Evolutionary conservation across 1,140 invertebrate genomes (phyloP).

Genomic region (Drosophila murphyi): DNA sequence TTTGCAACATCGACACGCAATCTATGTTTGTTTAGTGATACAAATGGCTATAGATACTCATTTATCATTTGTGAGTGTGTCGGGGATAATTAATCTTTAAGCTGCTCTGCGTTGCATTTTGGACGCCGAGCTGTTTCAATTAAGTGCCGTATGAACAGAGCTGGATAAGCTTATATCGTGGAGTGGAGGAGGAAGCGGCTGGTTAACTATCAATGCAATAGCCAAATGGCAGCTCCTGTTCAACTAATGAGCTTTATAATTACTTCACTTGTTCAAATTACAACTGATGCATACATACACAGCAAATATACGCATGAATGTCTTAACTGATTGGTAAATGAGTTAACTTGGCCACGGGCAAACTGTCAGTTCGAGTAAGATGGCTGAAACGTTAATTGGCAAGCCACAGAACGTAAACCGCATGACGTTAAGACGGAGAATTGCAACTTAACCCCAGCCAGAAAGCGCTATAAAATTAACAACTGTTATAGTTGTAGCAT

Average conservation of each 20-base stretch:
- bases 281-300: background rate
- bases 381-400: slow-evolving; percentile 4
- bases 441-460: background rate
- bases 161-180: background rate
- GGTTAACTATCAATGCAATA: background rate
- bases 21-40: background rate
- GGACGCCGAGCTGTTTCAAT: slow-evolving; percentile 54
- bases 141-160: slow-evolving; percentile 9
- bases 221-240: background rate
- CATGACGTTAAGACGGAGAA: background rate
- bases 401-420: background rate
- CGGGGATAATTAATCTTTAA: slow-evolving; percentile 68
- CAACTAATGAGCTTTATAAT: slow-evolving; percentile 21
- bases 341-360: background rate
- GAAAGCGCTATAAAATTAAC: slow-evolving; percentile 23
- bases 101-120: slow-evolving; percentile 27
- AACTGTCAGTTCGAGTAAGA: slow-evolving; percentile 8
- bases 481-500: background rate
- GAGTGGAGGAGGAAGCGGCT: background rate
- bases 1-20: slow-evolving; percentile 19
- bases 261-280: slow-evolving; percentile 11
- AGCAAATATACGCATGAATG: no score
- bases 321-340: background rate
- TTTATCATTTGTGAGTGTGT: background rate
- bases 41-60: background rate